Evolutionary conservation across 35 echinoderm and acorn worm species (phyloP).

Genomic region (Heliocidaris tuberculata): DNA sequence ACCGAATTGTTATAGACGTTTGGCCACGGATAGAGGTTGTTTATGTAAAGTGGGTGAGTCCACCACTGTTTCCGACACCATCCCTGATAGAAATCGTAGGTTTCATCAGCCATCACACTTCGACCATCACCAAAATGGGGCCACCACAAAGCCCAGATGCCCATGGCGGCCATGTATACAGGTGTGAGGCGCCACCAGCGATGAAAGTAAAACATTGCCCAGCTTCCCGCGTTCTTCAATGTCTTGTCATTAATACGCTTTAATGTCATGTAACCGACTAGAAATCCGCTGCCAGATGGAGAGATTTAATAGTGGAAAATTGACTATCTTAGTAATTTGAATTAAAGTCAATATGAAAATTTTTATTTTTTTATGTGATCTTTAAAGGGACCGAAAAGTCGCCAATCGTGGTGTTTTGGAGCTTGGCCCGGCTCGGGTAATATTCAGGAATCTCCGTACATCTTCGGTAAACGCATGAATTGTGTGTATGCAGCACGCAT

Average conservation of each 20-base stretch:
- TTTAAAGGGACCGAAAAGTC: no score
- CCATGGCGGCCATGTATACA: constrained; percentile 71
- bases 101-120: background rate
- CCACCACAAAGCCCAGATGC: constrained; percentile 31
- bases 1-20: constrained; percentile 12
- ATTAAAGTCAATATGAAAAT: no score
- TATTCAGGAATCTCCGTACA: no score
- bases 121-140: constrained; percentile 66
- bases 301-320: no score
- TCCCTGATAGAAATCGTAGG: background rate
- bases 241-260: constrained; percentile 61
- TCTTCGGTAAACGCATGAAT: no score
- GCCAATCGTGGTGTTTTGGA: no score
- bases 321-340: no score
- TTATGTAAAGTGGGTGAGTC: constrained; percentile 86
- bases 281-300: constrained; percentile 65
- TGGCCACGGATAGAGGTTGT: constrained; percentile 88
- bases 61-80: constrained; percentile 64
- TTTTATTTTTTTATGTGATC: no score
- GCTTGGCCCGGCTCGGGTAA: no score
- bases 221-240: constrained; percentile 47
- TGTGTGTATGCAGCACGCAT: no score
- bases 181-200: constrained; percentile 88
- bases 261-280: constrained; percentile 81
- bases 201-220: constrained; percentile 86